Base-by-base conservation (phyloP, 2,113 vertebrate species). In the Ophthalmolycus amberensis region DNA sequence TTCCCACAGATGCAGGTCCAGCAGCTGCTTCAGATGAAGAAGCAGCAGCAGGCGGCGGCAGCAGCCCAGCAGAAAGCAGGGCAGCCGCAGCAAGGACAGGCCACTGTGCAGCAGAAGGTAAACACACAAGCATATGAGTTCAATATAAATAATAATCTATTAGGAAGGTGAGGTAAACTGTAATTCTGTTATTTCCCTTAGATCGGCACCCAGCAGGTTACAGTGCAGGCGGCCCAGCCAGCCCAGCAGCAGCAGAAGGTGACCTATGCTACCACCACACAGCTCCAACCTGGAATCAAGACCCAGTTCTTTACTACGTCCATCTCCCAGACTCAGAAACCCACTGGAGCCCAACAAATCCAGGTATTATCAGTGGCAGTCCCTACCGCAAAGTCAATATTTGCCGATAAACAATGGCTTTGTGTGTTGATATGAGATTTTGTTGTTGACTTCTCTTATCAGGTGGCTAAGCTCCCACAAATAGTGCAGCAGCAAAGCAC, bases 191-290 rank as follows among this genome's bases (percentile, higher is more conserved):
- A 18, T 64, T 76, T 50, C 25, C 11, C 16, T 56, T 40, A 93
- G 91, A 88, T 95, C 2, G 89, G 88, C n/a, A 63, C 87, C 40
- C 89, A 95, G 84, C 96, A 99, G 89, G 95, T 98, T 5, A 95
- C 97, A 0, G 95, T 97, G 60, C 98, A 98, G 92, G 88, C 96
- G 5, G 95, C 96, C 1, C 96, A 97, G 75, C 88, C 96, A 0
- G 92, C 94, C 25, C 97, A 97, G 89, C 98, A 98, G 94, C 97
- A 97, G 89, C 98, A 98, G 94, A 99, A 99, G 91, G 95, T 99
- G 65, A 95, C 97, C 78, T 99, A 98, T 0, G 86, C 97, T 3
- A 52, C 97, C 52, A 88, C 97, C 20, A 77, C 93, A 8, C 95
- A 95, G 71, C 94, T 95, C 48, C 97, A 97, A 83, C 95, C 96